Conservation (phyloP, 2,113 vertebrate species). For the Prionailurus bengalensis region DNA sequence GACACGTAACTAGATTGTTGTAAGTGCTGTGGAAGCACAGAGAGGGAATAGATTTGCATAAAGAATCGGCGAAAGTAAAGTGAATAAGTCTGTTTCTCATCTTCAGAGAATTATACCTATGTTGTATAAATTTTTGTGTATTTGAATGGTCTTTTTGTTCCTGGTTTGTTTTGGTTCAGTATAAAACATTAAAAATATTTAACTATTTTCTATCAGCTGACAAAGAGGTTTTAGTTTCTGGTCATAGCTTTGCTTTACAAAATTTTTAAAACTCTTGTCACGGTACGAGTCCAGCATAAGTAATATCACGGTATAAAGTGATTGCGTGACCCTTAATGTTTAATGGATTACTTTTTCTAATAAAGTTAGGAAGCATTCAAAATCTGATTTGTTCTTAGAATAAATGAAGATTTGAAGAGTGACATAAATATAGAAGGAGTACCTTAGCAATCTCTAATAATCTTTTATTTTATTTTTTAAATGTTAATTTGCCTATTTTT, state of each 20-base stretch:
- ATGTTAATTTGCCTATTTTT: too few species aligned
- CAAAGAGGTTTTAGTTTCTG: background rate
- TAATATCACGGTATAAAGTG: constrained; percentile 42
- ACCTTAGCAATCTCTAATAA: background rate
- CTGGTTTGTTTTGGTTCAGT: constrained; percentile 38
- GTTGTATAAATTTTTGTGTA: background rate
- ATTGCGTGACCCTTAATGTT: constrained; percentile 40
- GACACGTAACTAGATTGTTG: background rate
- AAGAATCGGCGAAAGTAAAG: background rate
- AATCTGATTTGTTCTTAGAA: constrained; percentile 60
- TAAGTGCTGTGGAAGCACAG: background rate
- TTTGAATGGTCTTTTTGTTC: background rate
- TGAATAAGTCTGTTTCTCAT: background rate
- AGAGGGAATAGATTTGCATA: background rate
- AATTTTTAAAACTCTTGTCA: constrained; percentile 34
- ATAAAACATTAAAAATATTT: constrained; percentile 45
- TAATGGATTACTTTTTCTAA: constrained; percentile 58
- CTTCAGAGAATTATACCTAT: background rate
- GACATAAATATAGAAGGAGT: background rate
- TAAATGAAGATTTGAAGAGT: constrained; percentile 36
- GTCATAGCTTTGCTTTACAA: constrained; percentile 6
- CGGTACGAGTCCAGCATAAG: background rate
- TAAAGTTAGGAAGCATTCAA: constrained; percentile 41
- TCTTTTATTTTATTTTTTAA: background rate
- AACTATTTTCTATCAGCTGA: background rate